Base-by-base conservation (phyloP, 2,888 invertebrate genomes). In the Piscicola geometra region DNA sequence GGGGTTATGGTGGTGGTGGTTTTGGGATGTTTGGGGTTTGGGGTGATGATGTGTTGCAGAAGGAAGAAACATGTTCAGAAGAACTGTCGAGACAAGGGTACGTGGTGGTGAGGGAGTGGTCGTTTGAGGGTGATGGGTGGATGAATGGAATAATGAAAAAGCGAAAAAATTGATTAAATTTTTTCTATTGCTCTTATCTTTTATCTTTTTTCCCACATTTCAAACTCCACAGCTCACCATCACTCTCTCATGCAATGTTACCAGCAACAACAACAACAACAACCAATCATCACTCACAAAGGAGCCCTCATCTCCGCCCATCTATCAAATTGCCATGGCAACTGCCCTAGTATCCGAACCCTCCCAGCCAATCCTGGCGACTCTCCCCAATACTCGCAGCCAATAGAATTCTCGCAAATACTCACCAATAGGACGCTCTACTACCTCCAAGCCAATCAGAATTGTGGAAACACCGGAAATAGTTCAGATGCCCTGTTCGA, bases 381-480 rank as follows among this genome's bases (percentile, higher is more conserved):
- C 3, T 9, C n/a, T n/a, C 60, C 25, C 3, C n/a, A 56, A 56
- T 56, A 56, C 60, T 5, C 60, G 21, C 60, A 56, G 25, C 60
- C 60, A 15, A 56, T 56, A 56, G 60, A 56, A 21, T 56, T 56
- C 60, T 56, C 60, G 3, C 5, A 56, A 56, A n/a, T 21, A 3
- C 5, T 56, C 9, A 25, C 60, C 21, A 56, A 56, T 25, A 56
- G 25, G 25, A 56, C 5, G 3, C 25, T 56, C 21, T 56, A 56
- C n/a, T 56, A 25, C 60, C 60, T 25, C 5, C 60, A 56, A 56
- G 60, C 60, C 60, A 56, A 56, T 56, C 60, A 56, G 60, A 56
- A 56, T n/a, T 56, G 15, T 5, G n/a, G 60, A 3, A 56, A 18
- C 60, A 56, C 60, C 60, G 60, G 60, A 56, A 56, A n/a, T 21